Conservation (phyloP, 2,888 invertebrate genomes). For the Drosophila mulleri region DNA sequence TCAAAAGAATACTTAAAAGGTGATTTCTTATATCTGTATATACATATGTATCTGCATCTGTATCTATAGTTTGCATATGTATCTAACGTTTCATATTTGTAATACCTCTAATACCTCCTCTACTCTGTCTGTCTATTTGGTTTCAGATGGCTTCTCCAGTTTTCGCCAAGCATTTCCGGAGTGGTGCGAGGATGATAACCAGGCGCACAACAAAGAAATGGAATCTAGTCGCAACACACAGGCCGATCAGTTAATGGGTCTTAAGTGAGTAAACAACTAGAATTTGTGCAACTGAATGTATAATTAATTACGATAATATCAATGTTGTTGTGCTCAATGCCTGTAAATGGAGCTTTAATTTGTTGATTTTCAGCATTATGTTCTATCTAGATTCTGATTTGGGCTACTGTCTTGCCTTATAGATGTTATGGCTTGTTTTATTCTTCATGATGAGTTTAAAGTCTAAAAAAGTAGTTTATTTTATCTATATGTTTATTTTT, state of each 20-base stretch:
- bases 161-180: constrained; percentile 95
- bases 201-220: constrained; percentile 88
- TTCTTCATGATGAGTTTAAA: too few species aligned
- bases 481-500: too few species aligned
- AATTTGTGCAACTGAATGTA: background rate
- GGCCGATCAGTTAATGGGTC: constrained; percentile 88
- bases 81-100: constrained; percentile 35
- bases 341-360: background rate
- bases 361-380: background rate
- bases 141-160: constrained; percentile 93
- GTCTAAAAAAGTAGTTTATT: too few species aligned
- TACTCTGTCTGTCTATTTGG: constrained; percentile 22
- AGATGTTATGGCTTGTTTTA: too few species aligned
- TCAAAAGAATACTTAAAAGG: constrained; percentile 35
- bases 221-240: constrained; percentile 86
- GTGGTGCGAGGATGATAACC: constrained; percentile 93
- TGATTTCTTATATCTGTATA: background rate
- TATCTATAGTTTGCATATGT: constrained; percentile 20
- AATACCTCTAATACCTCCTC: constrained; percentile 1
- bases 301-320: background rate
- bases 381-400: too few species aligned
- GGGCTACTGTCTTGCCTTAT: too few species aligned
- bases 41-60: constrained; percentile 10
- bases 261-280: constrained; percentile 81
- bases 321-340: too few species aligned